These are phyloP conservation scores for Drosophila prolongata DNA, from an alignment of 2,888 invertebrate species.

Conservation along the genomic window DNA sequence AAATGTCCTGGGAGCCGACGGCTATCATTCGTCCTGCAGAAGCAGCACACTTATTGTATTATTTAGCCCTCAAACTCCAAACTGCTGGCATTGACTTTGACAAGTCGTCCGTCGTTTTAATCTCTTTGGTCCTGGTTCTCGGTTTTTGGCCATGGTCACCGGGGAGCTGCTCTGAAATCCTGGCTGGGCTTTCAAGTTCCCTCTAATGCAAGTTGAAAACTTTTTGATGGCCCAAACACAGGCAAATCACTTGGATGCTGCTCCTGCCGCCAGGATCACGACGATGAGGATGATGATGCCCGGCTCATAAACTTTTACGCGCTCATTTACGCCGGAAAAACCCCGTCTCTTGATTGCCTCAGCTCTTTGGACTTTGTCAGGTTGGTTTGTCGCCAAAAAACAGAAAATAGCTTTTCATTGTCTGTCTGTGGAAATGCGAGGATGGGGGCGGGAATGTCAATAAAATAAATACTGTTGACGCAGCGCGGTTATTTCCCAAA, in stretches of 20 bases:
- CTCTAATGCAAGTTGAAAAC: slow-evolving; percentile 71
- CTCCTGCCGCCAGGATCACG: slow-evolving; percentile 47
- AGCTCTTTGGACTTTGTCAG: slow-evolving; percentile 53
- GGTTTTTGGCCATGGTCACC: slow-evolving; percentile 45
- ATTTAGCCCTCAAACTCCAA: slow-evolving; percentile 39
- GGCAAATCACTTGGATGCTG: slow-evolving; percentile 74
- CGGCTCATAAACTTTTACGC: slow-evolving; percentile 76
- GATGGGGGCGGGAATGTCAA: slow-evolving; percentile 61
- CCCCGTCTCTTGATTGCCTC: slow-evolving; percentile 29
- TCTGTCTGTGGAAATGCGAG: slow-evolving; percentile 34
- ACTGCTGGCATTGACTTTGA: slow-evolving; percentile 63
- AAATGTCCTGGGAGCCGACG: slow-evolving; percentile 40
- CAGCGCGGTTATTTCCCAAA: slow-evolving; percentile 76
- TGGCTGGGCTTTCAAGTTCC: slow-evolving; percentile 48
- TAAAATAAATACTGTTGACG: slow-evolving; percentile 80
- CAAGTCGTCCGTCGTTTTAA: slow-evolving; percentile 72
- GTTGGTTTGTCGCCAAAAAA: slow-evolving; percentile 64
- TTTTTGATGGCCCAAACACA: slow-evolving; percentile 68
- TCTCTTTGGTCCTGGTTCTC: slow-evolving; percentile 51
- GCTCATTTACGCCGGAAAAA: slow-evolving; percentile 52
- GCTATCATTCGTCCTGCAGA: slow-evolving; percentile 43
- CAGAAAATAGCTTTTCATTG: slow-evolving; percentile 75
- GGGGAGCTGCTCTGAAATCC: slow-evolving; percentile 55
- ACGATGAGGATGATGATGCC: slow-evolving; percentile 21
- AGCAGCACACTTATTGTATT: slow-evolving; percentile 54